Base-by-base conservation (phyloP, 2,888 invertebrate species). In the Cotesia congregata region DNA sequence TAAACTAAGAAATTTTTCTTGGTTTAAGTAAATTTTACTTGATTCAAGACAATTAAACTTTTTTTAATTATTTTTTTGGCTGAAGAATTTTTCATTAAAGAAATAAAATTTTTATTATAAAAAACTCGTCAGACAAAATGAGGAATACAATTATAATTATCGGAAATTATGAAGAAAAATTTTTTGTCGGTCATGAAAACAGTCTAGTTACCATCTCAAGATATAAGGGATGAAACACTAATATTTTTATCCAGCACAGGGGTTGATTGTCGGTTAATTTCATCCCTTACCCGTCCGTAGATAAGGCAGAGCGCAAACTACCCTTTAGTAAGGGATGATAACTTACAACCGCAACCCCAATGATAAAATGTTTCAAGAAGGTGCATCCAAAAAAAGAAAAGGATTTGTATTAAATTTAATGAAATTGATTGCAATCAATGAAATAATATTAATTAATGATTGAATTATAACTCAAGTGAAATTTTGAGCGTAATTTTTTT, bases 301-400 rank as follows among this genome's bases (percentile, higher is more conserved):
- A 82, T 88, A 88, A 87, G 83, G 83, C 86, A 87, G 88, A 80
- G 76, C 78, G 80, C 82, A 38, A 60, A 39, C 60, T 20, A 60
- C 60, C 60, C 60, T 30, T 7, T 59, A 60, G n/a, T 60, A 17
- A 6, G 70, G 60, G 70, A 70, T 70, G 39, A 39, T 59, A 17
- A 70, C 6, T 70, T 70, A 5, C 15, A 7, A 59, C 7, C 17
- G 30, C 59, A 30, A 30, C 30, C 50, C n/a, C 3, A 7, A 70
- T 70, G 30, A 60, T 59, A 70, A 70, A n/a, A 15, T 2, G 1
- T 17, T 15, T 7, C 6, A 69, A 12, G 41, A 39, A 50, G 60
- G 59, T 15, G 9, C 0, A 50, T 50, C 12, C 50, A 12, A 50
- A 30, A 30, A 1, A 20, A 1, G 1, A 20, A 20, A 20, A 20